These are phyloP conservation scores for Hydropsyche betteni DNA, from an alignment of 2,888 invertebrate species.

Conservation along the genomic window DNA sequence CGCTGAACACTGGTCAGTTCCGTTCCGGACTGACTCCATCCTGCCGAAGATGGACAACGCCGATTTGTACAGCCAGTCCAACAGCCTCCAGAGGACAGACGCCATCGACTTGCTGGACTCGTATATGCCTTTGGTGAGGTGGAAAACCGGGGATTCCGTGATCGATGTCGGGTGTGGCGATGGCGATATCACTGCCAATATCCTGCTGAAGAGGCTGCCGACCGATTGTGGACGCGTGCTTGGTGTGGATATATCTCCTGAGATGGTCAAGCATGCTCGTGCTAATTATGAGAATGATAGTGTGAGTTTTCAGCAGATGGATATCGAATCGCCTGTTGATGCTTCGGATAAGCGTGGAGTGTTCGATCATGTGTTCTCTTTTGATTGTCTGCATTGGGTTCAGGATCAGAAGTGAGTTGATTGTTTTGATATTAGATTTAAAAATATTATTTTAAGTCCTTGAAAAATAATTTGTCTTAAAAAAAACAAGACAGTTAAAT, in stretches of 20 bases:
- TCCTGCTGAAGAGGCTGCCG: conserved; percentile 71
- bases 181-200: conserved; percentile 73
- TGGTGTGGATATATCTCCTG: conserved; percentile 75
- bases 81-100: conserved; percentile 74
- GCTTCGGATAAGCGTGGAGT: conserved; percentile 60
- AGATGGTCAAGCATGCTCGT: conserved; percentile 76
- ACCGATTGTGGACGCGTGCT: conserved; percentile 63
- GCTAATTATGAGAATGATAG: conserved; percentile 62
- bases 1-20: conserved; percentile 52
- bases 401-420: conserved; percentile 72
- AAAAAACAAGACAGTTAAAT: no score
- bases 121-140: conserved; percentile 67
- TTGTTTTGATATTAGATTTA: no score
- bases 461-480: no score
- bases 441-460: no score
- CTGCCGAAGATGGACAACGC: conserved; percentile 68
- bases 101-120: conserved; percentile 72
- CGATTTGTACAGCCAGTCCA: conserved; percentile 73
- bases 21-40: conserved; percentile 11
- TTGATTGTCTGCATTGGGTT: conserved; percentile 84
- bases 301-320: conserved; percentile 65
- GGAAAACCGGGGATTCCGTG: conserved; percentile 66
- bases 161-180: conserved; percentile 81
- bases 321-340: conserved; percentile 62
- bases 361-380: conserved; percentile 78